Base-by-base conservation (phyloP, 2,113 vertebrate genomes). In the Cercopithecus mona region DNA sequence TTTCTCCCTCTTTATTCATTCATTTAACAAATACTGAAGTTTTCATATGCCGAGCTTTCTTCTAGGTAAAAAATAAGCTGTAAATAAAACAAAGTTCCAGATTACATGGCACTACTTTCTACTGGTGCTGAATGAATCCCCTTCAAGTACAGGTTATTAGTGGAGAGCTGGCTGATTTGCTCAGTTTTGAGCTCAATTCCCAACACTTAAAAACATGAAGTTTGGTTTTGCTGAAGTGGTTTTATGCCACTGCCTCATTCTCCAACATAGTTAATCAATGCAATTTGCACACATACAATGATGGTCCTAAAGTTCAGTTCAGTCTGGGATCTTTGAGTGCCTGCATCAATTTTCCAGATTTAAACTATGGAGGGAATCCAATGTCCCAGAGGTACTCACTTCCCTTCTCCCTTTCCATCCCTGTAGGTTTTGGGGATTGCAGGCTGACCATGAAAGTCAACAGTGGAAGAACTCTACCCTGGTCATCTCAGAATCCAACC, bases 381-480 rank as follows among this genome's bases (percentile, higher is more conserved):
- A 25, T 13, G 13, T 32, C 17, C 57, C 48, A 2, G 7, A 45
- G 13, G 5, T 13, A 59, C 22, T 45, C 2, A 0, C 10, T 23
- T 52, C 20, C 38, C 22, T 68, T 43, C 23, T 55, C 13, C 25
- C 5, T 59, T 64, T 50, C 45, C 38, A 35, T 35, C 6, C 50
- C 12, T 16, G 13, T 6, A 45, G 81, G 45, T 35, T 61, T 59
- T 73, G 25, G 35, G 73, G 61, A 4, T 27, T 52, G 5, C 23
- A 78, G 70, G n/a, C 40, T 61, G 45, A 7, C 38, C 14, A 1
- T 13, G 43, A 73, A 81, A 73, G 27, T 20, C 35, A 50, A 6
- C n/a, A 12, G 32, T 11, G 25, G 18, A 40, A 5, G 10, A 73
- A 86, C 0, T 32, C 22, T 23, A 10, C 7, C 14, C 27, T 55